phyloP scores from a whole-genome alignment of 2,113 vertebrate genomes.

The Neolamprologus toae region DNA sequence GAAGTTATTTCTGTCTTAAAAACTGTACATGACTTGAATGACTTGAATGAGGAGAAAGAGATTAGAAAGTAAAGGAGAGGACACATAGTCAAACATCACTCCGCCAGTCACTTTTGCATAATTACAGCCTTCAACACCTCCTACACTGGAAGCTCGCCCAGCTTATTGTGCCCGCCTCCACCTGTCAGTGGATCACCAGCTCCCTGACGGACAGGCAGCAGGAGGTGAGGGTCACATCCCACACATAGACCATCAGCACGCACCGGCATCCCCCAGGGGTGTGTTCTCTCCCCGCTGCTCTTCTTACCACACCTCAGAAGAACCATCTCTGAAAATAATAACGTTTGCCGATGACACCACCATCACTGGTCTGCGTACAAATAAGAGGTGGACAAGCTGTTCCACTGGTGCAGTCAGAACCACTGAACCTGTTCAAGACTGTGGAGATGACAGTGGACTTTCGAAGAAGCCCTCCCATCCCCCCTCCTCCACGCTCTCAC shows the following conservation, averaged over 20 bases:
- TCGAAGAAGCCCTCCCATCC: not conserved
- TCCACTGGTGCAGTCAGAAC: not conserved
- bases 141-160: not conserved
- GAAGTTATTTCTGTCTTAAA: not conserved
- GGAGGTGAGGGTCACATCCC: not conserved
- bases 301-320: not conserved
- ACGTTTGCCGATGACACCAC: not conserved
- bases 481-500: fast-evolving
- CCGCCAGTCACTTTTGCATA: not conserved
- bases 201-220: not conserved
- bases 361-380: not conserved
- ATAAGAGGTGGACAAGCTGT: not conserved
- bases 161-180: not conserved
- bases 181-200: not conserved
- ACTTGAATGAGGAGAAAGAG: not conserved
- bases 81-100: not conserved
- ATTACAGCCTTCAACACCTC: not conserved
- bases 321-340: not conserved
- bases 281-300: not conserved
- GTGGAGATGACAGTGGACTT: not conserved
- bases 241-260: not conserved
- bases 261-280: not conserved
- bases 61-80: not conserved
- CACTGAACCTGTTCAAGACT: not conserved
- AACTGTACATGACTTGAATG: not conserved